A percentile compares a stretch with the other conserved stretches of the same genome.
Conservation (phyloP, 2,888 invertebrate species). For the Aspidiotus destructor region DNA sequence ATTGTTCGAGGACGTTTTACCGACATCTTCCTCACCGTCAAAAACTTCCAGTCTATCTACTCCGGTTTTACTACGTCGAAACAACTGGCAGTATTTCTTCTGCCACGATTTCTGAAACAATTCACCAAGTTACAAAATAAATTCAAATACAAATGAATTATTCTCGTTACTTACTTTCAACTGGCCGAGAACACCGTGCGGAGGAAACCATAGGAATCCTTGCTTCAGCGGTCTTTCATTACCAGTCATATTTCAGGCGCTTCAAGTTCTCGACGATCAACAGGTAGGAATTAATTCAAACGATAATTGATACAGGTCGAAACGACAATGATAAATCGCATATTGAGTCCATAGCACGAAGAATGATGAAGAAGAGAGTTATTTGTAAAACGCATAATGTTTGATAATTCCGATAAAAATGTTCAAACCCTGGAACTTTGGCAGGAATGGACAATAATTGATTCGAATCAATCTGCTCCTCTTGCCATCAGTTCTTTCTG, state of each 20-base stretch:
- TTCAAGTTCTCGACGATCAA: not conserved
- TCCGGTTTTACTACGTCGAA: conserved; percentile 72
- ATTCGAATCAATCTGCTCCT: too few species aligned
- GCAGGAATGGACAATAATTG: too few species aligned
- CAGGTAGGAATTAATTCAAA: not conserved
- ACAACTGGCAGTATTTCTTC: conserved; percentile 66
- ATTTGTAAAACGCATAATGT: too few species aligned
- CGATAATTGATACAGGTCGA: too few species aligned
- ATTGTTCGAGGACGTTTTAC: conserved; percentile 53
- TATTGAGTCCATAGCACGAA: too few species aligned
- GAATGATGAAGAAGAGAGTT: too few species aligned
- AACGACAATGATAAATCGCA: too few species aligned
- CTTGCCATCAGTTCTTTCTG: too few species aligned
- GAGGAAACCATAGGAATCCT: conserved; percentile 68
- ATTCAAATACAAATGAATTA: not conserved
- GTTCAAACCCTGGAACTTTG: too few species aligned
- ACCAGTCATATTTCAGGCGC: conserved; percentile 21
- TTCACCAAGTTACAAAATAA: not conserved
- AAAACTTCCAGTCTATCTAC: conserved; percentile 77
- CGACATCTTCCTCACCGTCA: conserved; percentile 64
- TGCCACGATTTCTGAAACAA: conserved; percentile 71
- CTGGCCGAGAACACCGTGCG: conserved; percentile 61
- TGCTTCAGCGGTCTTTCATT: conserved; percentile 39
- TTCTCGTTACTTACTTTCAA: conserved; percentile 57
- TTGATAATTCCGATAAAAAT: too few species aligned